phyloP scores from a whole-genome alignment of 1,140 invertebrate genomes.

The Drosophila lini region DNA sequence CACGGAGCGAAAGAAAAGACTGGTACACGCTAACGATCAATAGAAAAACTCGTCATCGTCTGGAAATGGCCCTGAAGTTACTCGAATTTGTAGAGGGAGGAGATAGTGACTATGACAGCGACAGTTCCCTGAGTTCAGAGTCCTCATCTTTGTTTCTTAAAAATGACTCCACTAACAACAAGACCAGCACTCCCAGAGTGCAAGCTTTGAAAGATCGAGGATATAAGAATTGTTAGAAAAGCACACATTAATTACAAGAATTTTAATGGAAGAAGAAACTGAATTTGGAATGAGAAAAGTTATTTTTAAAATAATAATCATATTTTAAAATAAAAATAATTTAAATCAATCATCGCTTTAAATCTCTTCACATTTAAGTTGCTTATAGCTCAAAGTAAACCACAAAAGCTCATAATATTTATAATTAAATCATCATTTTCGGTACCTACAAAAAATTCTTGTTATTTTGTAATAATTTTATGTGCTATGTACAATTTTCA shows the following conservation, averaged over 20 bases:
- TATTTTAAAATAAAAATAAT: neutral
- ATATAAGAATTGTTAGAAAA: neutral
- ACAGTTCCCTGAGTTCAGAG: neutral
- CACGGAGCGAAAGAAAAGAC: neutral
- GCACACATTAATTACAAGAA: no score
- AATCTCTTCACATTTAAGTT: neutral
- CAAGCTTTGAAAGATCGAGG: neutral
- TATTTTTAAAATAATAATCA: neutral
- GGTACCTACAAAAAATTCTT: neutral
- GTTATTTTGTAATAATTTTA: neutral
- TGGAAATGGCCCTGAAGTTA: slow-evolving; percentile 14
- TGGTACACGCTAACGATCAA: neutral
- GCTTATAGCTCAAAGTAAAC: neutral
- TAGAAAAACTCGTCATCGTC: neutral
- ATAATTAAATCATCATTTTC: slow-evolving; percentile 2
- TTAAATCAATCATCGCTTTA: neutral
- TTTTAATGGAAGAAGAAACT: neutral
- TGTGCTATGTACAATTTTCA: neutral
- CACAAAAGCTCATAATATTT: neutral
- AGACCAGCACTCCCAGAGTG: slow-evolving; percentile 2
- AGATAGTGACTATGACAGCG: neutral
- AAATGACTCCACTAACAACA: neutral
- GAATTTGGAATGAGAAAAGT: neutral
- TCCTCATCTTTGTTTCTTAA: no score
- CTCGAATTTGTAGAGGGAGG: neutral